Evolutionary conservation across 2,797 vertebrate genomes (phyloP), one percentile per base, ranked within the genome.

Genomic region (Lophius americanus): DNA sequence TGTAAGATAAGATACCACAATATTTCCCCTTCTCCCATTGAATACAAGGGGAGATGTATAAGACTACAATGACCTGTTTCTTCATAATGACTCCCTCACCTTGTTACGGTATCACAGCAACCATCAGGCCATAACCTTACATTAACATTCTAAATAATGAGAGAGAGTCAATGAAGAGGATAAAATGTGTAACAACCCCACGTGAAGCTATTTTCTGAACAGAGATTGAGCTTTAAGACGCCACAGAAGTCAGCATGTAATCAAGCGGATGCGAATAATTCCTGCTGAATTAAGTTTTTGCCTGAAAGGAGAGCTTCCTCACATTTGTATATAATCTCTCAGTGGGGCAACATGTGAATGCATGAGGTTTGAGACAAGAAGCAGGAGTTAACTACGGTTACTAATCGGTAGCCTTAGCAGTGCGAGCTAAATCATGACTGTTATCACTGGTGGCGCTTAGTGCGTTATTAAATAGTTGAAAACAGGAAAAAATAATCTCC

Each of bases 281-380:
- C 87, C 61, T 86, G 91, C 84, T 83, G 84, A 86, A 77, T 70
- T 75, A 79, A 81, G 64, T 58, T 70, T 56, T 23, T 70, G 81
- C 7, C 36, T 37, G 64, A 77, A 70, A 71, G 64, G 42, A 75
- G 64, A 60, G 60, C 60, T 81, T 80, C 74, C 58, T 57, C 72
- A 82, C 77, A 87, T 90, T 84, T 69, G 79, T 72, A 84, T 79
- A 82, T 63, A 69, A 80, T 77, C 76, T 83, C 59, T 62, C 60
- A 51, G 63, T 43, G 14, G 59, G 53, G 48, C 2, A 36, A 83
- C 78, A 60, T 61, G 64, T 57, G 76, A 70, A 66, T 60, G 65
- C 7, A 51, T 47, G 58, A 57, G 9, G 51, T 51, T 54, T 14
- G 37, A 67, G 44, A 56, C 35, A n/a, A 32, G 52, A 67, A 50